A percentile compares a stretch with the other conserved stretches of the same genome.
phyloP scores from a whole-genome alignment of 2,797 vertebrate genomes.

The Epinephelus coioides region DNA sequence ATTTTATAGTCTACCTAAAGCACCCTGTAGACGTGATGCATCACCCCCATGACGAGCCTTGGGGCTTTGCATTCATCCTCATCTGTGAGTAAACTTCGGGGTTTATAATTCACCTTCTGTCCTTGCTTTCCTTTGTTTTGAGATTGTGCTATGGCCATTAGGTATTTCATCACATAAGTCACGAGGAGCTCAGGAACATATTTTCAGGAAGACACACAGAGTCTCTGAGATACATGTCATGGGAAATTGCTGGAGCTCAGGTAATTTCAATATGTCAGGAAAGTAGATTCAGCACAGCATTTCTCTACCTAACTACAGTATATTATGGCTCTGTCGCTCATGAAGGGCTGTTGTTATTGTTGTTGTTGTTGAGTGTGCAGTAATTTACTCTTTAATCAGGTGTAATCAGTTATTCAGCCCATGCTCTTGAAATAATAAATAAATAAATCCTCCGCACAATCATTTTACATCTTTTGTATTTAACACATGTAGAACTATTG shows the following conservation, averaged over 20 bases:
- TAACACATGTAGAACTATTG: neutral
- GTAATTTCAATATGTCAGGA: constrained; percentile 59
- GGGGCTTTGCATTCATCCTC: constrained; percentile 43
- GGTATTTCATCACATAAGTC: constrained; percentile 36
- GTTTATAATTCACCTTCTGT: constrained; percentile 53
- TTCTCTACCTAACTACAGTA: constrained; percentile 14
- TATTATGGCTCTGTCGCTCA: neutral
- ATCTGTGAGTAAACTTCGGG: constrained; percentile 50
- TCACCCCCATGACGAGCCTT: constrained; percentile 32
- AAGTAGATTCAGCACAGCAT: constrained; percentile 16
- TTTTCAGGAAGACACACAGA: constrained; percentile 40
- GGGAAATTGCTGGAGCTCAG: constrained; percentile 38
- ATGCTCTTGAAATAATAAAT: neutral
- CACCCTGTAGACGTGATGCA: constrained; percentile 43
- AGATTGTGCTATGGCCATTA: constrained; percentile 17
- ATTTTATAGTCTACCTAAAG: constrained; percentile 38
- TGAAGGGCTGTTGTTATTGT: neutral
- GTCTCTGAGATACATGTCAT: constrained; percentile 27
- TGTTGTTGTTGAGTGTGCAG: neutral
- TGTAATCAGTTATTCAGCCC: neutral
- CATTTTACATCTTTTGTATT: neutral
- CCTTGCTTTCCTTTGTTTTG: constrained; percentile 45
- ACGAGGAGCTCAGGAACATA: constrained; percentile 15
- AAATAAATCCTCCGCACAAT: constrained; percentile 1
- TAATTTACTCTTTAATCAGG: constrained; percentile 4